Evolutionary conservation across 2,113 vertebrate genomes (phyloP), one percentile per base, ranked within the genome.

Genomic region (Rhynchomys soricoides): DNA sequence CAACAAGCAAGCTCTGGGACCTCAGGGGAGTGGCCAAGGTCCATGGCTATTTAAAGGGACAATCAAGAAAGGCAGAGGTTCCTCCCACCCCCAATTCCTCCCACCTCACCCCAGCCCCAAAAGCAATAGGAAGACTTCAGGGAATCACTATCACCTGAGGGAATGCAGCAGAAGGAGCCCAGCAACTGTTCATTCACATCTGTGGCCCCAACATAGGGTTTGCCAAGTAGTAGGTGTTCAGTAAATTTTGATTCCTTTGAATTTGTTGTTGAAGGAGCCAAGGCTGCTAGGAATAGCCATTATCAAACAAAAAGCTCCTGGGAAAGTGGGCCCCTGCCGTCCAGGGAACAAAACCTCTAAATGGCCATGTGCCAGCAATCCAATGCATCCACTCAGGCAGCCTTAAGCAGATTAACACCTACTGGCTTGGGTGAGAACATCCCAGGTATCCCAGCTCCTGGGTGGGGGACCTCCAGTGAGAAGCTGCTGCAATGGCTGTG

Each of bases 341-440:
- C 95, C 94, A 77, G 66, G 96, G 96, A 97, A 97, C 97, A 97
- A 97, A 98, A 97, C 96, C 93, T 57, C 91, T 96, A 97, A 96
- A 95, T 97, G 97, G 97, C 96, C 95, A 43, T 94, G 97, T 97
- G 97, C 97, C 97, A 97, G 96, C 85, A 95, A 93, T 73, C 96
- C 85, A 96, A 95, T 34, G 89, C 48, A 73, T 22, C 89, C 97
- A 97, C 94, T 97, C 97, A 96, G 94, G 96, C 97, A 96, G 94
- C 96, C 97, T 95, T 96, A 96, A 97, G 95, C 95, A 98, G 97
- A 98, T 97, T 96, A 97, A 94, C 96, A 97, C 97, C 97, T 96
- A 95, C 96, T 50, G 97, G 97, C 96, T 78, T 96, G 96, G 96
- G 97, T 95, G 97, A 96, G 88, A 96, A 95, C 94, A 90, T 86